Base-by-base conservation (phyloP, 1,140 invertebrate species). In the Lineus longissimus region DNA sequence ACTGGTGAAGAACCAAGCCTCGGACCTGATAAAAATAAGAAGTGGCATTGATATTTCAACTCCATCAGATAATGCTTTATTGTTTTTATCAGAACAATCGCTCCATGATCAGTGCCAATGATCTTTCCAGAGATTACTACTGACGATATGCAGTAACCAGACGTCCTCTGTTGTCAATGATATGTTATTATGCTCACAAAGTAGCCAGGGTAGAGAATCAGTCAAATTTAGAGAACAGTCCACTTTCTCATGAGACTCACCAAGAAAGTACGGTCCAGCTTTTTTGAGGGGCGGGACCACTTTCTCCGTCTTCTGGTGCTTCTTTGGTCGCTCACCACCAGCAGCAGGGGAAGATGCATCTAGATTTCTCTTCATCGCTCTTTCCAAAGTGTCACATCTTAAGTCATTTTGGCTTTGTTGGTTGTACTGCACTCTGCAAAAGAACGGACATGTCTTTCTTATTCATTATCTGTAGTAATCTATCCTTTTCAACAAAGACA, bases 1-100 rank as follows among this genome's bases (percentile, higher is more conserved):
- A 92, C 90, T 31, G 90, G 90, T 66, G 89, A 90, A 55, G 86
- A 88, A 0, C 89, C 89, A 55, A 91, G 80, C 65, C 87, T 83
- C 40, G 89, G 89, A 22, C 91, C 83, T 83, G 57, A 15, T 64
- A 68, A 55, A 47, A 58, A 9, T n/a, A 51, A n/a, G n/a, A 4
- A 22, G 47, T 27, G n/a, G n/a, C n/a, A 43, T 11, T 13, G 11
- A 43, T 43, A 13, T 13, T 43, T 11, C 40, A 43, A 43, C 11
- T 13, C 40, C 40, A 57, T 29, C 57, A 63, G 13, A 29, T 23
- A 23, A 27, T 55, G 2, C 17, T 36, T 1, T 1, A 47, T 47
- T 9, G 23, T 47, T 23, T 9, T 9, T 47, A 1, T 4, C 1
- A 2, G n/a, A 47, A 33, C 13, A 17, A 15, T 58, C 33, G 9